Evolutionary conservation across 2,888 invertebrate species (phyloP).

Genomic region (Pseudococcus jackbeardsleyi): DNA sequence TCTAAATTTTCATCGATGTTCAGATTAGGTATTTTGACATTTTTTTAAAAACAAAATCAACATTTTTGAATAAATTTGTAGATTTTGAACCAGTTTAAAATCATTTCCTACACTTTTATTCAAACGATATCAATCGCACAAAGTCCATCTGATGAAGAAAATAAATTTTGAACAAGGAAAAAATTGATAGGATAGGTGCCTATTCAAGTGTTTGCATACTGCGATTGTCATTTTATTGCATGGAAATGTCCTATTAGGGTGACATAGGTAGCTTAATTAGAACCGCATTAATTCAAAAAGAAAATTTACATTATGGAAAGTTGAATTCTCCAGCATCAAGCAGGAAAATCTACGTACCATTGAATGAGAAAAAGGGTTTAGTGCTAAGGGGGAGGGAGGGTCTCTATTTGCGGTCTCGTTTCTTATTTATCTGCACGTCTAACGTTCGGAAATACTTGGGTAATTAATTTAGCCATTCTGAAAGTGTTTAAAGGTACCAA

Average conservation of each 20-base stretch:
- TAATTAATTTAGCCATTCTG: not conserved
- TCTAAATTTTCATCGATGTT: not conserved
- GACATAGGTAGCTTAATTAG: not conserved
- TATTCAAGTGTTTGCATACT: not conserved
- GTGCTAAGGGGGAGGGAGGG: not conserved
- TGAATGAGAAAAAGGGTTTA: constrained; percentile 3
- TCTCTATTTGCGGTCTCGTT: not conserved
- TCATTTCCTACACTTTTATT: not conserved
- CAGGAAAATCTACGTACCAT: not conserved
- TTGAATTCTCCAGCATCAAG: not conserved
- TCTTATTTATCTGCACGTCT: constrained; percentile 5
- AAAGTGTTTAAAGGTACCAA: not conserved
- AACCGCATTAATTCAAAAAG: not conserved
- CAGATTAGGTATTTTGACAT: not conserved
- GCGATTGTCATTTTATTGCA: not conserved
- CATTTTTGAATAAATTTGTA: not conserved
- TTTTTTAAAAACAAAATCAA: not conserved
- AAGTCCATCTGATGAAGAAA: not conserved
- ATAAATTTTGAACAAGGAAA: not conserved
- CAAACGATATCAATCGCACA: not conserved
- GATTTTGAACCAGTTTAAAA: not conserved
- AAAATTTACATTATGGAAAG: not conserved
- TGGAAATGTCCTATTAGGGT: not conserved
- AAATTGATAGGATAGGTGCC: not conserved
- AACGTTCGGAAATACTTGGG: not conserved